These are phyloP conservation scores for Cichlasoma orientale DNA, from an alignment of 2,797 vertebrate genomes.

Conservation along the genomic window DNA sequence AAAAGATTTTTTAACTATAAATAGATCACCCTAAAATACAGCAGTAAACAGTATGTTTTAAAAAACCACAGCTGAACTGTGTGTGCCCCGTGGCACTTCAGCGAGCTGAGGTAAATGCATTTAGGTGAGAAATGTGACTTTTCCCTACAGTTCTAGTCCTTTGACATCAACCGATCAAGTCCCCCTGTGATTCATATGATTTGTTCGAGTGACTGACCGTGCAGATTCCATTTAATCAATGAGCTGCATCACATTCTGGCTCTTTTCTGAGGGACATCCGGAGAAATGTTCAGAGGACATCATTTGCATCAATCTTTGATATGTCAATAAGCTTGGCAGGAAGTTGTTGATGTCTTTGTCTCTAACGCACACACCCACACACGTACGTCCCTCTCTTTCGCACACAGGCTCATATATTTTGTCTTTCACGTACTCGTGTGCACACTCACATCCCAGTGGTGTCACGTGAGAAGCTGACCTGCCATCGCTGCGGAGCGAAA, in stretches of 20 bases:
- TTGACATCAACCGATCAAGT: slow-evolving; percentile 34
- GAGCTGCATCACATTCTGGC: slow-evolving; percentile 81
- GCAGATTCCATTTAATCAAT: slow-evolving; percentile 90
- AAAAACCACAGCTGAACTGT: slow-evolving; percentile 12
- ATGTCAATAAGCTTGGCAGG: slow-evolving; percentile 74
- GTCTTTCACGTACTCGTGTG: slow-evolving; percentile 14
- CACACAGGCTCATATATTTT: slow-evolving; percentile 2
- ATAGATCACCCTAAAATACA: background rate
- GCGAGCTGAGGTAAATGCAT: slow-evolving; percentile 21
- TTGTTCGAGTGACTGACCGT: slow-evolving; percentile 86
- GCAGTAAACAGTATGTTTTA: background rate
- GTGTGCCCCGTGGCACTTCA: background rate
- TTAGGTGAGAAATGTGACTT: slow-evolving; percentile 38
- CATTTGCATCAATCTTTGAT: slow-evolving; percentile 81
- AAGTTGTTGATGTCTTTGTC: slow-evolving; percentile 64
- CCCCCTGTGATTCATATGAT: slow-evolving; percentile 83
- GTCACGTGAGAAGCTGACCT: slow-evolving; percentile 34
- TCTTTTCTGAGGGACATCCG: slow-evolving; percentile 60
- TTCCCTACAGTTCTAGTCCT: slow-evolving; percentile 15
- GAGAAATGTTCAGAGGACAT: slow-evolving; percentile 82
- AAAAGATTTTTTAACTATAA: too few relatives aligned
- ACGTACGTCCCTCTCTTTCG: slow-evolving; percentile 1
- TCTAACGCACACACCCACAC: slow-evolving; percentile 34
- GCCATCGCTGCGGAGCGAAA: slow-evolving; percentile 40
- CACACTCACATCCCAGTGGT: slow-evolving; percentile 7